Base-by-base conservation (phyloP, 2,797 vertebrate species). In the Ibycter americanus region DNA sequence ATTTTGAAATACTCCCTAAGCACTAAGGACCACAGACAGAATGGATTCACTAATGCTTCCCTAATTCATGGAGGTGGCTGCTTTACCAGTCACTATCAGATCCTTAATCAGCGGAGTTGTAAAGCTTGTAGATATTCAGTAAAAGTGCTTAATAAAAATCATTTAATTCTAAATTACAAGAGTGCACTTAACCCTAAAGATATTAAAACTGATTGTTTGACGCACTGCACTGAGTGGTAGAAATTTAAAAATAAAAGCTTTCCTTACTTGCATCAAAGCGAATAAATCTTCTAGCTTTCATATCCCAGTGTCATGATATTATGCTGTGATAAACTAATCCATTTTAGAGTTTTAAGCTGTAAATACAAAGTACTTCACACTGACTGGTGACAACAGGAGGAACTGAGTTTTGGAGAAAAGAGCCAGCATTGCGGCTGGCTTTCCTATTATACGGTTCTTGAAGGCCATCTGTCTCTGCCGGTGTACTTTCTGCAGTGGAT, bases 161-260 rank as follows among this genome's bases (percentile, higher is more conserved):
- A 97, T 98, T 98, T 98, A 98, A 97, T 98, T 98, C 95, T 96
- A 98, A 96, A 98, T 98, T 98, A 98, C 97, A 98, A 98, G 98
- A 98, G 98, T 97, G 97, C 98, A 98, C 98, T 98, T 98, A 98
- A 96, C 97, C 98, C 98, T 98, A 98, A 98, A 98, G 98, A 98
- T 98, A 98, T 98, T 98, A 98, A 98, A 98, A 98, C 97, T 97
- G 97, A 98, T 98, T 98, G 97, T 98, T 98, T 98, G 98, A 98
- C 97, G 90, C 97, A 97, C 96, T 97, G 96, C 96, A 96, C 84
- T 72, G 96, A 97, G 97, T 96, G 92, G 93, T 96, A 97, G 97
- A 97, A 97, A 98, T 98, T 98, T 97, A 97, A 98, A 97, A 98
- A 98, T 97, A 98, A 98, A 98, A 97, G 97, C 97, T 97, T 98